phyloP scores from a whole-genome alignment of 2,888 invertebrate species.

The Osmoderma eremita region DNA sequence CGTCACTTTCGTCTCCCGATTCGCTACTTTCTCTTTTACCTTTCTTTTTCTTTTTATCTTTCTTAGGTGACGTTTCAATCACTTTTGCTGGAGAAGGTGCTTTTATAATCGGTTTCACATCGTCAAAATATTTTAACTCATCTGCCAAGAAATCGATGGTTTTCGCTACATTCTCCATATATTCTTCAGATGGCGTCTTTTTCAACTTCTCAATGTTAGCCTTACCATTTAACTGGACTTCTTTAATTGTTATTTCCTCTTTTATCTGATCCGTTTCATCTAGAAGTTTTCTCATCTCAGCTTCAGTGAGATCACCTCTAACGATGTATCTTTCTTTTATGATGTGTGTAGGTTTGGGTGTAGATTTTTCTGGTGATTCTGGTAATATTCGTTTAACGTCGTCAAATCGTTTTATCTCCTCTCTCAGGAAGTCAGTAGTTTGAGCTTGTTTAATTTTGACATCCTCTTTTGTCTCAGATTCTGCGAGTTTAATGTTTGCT shows the following conservation, averaged over 20 bases:
- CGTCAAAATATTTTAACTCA: conserved; percentile 34
- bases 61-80: conserved; percentile 34
- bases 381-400: conserved; percentile 50
- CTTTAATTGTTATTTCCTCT: conserved; percentile 8
- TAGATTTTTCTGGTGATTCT: background rate
- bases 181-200: conserved; percentile 30
- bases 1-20: conserved; percentile 50
- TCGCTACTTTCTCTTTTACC: conserved; percentile 39
- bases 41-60: conserved; percentile 40
- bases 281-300: conserved; percentile 7
- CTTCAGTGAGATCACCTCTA: conserved; percentile 10
- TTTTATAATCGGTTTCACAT: conserved; percentile 20
- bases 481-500: background rate
- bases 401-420: conserved; percentile 55
- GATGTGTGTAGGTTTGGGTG: conserved; percentile 3
- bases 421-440: conserved; percentile 52
- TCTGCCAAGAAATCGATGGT: conserved; percentile 30
- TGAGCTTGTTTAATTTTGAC: conserved; percentile 48
- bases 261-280: conserved; percentile 20
- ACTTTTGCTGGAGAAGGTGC: conserved; percentile 8
- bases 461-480: conserved; percentile 46
- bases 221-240: conserved; percentile 32
- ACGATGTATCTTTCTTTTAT: conserved; percentile 25
- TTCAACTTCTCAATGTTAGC: conserved; percentile 13
- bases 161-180: conserved; percentile 19